Evolutionary conservation across 2,797 vertebrate genomes (phyloP).

Genomic region (Gouania willdenowi): DNA sequence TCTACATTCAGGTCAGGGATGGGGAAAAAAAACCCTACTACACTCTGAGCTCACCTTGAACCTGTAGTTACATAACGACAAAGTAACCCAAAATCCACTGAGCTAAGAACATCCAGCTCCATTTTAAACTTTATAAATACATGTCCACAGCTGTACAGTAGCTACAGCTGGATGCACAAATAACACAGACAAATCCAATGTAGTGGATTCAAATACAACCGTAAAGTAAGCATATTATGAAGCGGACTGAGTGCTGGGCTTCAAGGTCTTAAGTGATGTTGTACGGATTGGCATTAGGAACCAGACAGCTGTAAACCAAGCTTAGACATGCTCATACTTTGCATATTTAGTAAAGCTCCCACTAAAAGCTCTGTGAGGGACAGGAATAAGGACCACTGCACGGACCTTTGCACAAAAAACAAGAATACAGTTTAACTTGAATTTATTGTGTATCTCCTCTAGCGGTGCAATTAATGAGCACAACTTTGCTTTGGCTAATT

Average conservation of each 20-base stretch:
- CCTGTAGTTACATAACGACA: conserved; percentile 24
- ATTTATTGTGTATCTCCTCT: too few relatives aligned
- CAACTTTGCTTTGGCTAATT: conserved; percentile 48
- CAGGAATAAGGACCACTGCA: conserved; percentile 16
- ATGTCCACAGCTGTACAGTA: background rate
- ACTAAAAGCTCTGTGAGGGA: conserved; percentile 36
- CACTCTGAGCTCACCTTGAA: conserved; percentile 33
- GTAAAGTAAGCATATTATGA: background rate
- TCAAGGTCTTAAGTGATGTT: conserved; percentile 26
- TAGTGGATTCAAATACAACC: background rate
- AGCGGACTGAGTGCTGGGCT: background rate
- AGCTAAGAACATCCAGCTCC: too few relatives aligned
- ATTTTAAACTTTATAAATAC: too few relatives aligned
- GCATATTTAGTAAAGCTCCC: conserved; percentile 17
- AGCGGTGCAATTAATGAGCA: conserved; percentile 52
- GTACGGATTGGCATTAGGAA: conserved; percentile 37
- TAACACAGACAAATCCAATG: background rate
- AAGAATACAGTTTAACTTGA: too few relatives aligned
- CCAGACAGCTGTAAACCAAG: conserved; percentile 28
- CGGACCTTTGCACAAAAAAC: conserved; percentile 36
- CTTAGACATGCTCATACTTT: conserved; percentile 4
- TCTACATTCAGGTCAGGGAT: conserved; percentile 37
- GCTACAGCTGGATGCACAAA: background rate
- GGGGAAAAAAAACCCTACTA: conserved; percentile 4
- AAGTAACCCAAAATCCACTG: too few relatives aligned